Evolutionary conservation across 92 coral and sea anemone genomes (phyloP), one percentile per base, ranked within the genome.

Genomic region (Paramuricea clavata): DNA sequence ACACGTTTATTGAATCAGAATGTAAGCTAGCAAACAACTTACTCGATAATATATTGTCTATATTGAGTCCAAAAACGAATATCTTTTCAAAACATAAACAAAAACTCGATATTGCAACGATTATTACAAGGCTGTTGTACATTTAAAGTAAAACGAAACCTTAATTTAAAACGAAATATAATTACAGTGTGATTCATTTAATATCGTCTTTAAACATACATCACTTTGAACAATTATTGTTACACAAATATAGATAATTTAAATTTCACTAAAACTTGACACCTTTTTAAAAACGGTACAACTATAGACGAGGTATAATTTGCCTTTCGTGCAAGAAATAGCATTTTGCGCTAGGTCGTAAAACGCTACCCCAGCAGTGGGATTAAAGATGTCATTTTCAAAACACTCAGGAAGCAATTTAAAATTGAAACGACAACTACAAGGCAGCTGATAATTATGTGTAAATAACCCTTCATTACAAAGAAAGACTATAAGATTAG

Each of bases 381-480:
- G 81, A 28, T 74, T 28, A 50, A 43, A 30, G n/a, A 21, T 28
- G 81, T 26, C 39, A 33, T 44, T 47, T 72, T 34, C 5, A 49
- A 10, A 12, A 28, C 23, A 28, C 47, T 41, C 60, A 43, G 57
- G 59, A 47, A 50, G 23, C 60, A 74, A 42, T 74, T 74, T 42
- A 19, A 31, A 23, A 28, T n/a, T 49, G n/a, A 74, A 74, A 42
- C 72, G 36, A 49, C 56, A 47, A 74, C 39, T 26, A 50, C 42
- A 52, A 10, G 47, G 31, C 82, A 76, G 68, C 82, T 76, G 82
- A 30, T 76, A 49, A 76, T 76, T 76, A 76, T 76, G 43, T 76
- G 82, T 76, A 30, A 76, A 76, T 76, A 76, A 76, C 67, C 68
- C 62, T 60, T 54, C 5, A 76, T 52, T 52, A 76, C 82, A 76